Conservation (phyloP, 1,140 invertebrate species). For the Ridgeia piscesae region DNA sequence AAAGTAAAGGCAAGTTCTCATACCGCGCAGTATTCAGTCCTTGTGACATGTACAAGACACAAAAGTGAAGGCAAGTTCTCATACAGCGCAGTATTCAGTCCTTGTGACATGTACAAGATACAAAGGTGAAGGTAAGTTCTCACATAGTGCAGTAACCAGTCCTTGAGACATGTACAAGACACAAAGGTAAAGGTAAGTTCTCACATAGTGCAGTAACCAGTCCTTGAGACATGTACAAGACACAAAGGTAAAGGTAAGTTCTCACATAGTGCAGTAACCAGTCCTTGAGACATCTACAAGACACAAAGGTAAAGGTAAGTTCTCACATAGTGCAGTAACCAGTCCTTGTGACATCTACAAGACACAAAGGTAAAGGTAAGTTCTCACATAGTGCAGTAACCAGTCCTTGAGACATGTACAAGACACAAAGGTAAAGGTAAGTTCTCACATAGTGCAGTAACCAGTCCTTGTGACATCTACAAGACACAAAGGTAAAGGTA, state of each 20-base stretch:
- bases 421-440: not conserved
- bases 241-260: not conserved
- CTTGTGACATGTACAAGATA: slow-evolving; percentile 68
- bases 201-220: too few relatives aligned
- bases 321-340: too few relatives aligned
- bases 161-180: slow-evolving; percentile 68
- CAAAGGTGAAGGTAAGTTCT: not conserved
- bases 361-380: not conserved
- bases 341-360: slow-evolving; percentile 71
- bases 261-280: too few relatives aligned
- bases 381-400: too few relatives aligned
- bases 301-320: not conserved
- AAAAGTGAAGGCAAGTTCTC: not conserved
- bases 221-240: slow-evolving; percentile 69
- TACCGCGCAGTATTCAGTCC: not conserved
- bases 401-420: slow-evolving; percentile 71
- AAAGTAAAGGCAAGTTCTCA: not conserved
- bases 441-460: too few relatives aligned
- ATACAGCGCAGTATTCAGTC: too few relatives aligned
- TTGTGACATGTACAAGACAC: too few relatives aligned
- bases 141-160: too few relatives aligned
- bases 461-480: slow-evolving; percentile 71
- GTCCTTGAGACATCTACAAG: slow-evolving; percentile 71
- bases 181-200: not conserved
- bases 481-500: not conserved